Conservation (phyloP, 2,113 vertebrate genomes). For the Mustela nigripes region DNA sequence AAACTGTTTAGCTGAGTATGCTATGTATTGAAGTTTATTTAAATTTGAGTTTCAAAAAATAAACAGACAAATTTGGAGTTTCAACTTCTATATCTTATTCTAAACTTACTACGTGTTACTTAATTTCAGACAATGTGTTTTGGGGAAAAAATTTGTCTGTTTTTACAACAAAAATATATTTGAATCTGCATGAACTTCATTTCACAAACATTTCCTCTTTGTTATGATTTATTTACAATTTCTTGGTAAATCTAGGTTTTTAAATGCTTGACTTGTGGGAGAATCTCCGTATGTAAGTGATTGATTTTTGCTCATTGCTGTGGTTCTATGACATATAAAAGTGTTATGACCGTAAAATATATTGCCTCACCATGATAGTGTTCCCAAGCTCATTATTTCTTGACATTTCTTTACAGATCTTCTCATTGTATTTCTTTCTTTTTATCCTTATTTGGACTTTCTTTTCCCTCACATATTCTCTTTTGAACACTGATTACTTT, state of each 20-base stretch:
- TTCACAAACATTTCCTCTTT: not conserved
- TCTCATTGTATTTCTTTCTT: not conserved
- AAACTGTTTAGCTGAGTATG: not conserved
- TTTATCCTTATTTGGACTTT: not conserved
- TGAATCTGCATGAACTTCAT: not conserved
- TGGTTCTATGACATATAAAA: not conserved
- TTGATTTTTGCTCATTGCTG: not conserved
- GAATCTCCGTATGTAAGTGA: not conserved
- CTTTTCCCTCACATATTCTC: not conserved
- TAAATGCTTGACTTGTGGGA: not conserved
- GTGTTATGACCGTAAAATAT: no score
- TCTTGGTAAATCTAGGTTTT: not conserved
- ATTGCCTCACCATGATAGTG: not conserved
- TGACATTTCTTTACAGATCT: not conserved
- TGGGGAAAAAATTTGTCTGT: not conserved
- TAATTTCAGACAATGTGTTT: not conserved
- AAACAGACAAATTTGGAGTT: not conserved
- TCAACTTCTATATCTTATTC: not conserved
- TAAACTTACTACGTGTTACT: not conserved
- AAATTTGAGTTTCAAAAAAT: not conserved
- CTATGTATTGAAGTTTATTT: not conserved
- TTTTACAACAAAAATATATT: slow-evolving; percentile 9
- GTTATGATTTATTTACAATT: not conserved
- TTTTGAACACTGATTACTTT: not conserved
- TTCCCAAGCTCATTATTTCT: not conserved